Conservation (phyloP, 2,113 vertebrate species). For the Trachemys scripta region DNA sequence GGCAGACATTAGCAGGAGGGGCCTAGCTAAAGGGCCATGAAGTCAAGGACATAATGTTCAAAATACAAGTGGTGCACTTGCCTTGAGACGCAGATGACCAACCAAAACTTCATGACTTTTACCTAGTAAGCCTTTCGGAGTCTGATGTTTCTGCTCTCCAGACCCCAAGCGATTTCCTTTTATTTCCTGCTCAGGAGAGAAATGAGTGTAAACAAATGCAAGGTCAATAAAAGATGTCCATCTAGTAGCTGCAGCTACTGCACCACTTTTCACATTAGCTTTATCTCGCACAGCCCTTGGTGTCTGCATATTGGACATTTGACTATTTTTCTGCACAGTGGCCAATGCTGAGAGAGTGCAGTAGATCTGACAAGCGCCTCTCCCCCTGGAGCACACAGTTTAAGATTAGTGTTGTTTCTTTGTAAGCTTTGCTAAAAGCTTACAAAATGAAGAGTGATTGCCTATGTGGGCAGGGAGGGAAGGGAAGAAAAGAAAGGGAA, state of each 20-base stretch:
- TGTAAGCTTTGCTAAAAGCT: neutral
- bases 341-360: fast-evolving
- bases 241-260: neutral
- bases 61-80: fast-evolving
- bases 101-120: fast-evolving
- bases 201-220: fast-evolving
- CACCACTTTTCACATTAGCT: neutral
- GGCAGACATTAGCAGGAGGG: neutral
- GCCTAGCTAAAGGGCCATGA: neutral
- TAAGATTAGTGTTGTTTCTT: fast-evolving
- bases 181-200: neutral
- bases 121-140: neutral
- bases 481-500: too few species aligned
- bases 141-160: neutral
- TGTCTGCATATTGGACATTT: fast-evolving
- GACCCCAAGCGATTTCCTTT: neutral
- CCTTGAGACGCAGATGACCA: neutral
- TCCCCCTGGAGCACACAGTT: neutral
- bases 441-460: neutral
- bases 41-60: fast-evolving
- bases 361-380: fast-evolving
- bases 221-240: neutral
- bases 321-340: fast-evolving
- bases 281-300: neutral
- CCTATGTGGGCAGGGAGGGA: neutral